phyloP scores from a whole-genome alignment of 2,797 vertebrate species.

The Orestias chungarensis region DNA sequence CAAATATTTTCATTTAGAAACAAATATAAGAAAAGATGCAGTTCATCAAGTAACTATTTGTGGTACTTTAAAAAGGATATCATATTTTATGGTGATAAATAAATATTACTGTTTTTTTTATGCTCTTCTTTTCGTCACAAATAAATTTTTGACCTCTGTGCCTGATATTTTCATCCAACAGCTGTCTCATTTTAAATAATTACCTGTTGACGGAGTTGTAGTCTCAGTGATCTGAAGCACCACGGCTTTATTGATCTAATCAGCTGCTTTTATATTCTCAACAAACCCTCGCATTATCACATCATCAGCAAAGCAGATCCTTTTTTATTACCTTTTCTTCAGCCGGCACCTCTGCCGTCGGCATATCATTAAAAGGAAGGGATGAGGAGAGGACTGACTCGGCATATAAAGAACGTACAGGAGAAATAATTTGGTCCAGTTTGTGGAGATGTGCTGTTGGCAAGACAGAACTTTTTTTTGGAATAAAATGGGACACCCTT shows the following conservation, averaged over 20 bases:
- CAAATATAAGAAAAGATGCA: too few species aligned
- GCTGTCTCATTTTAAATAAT: constrained; percentile 29
- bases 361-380: constrained; percentile 4
- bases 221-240: constrained; percentile 1
- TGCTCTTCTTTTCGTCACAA: constrained; percentile 16
- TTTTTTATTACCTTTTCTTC: constrained; percentile 45
- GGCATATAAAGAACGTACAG: constrained; percentile 11
- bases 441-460: constrained; percentile 8
- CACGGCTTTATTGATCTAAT: constrained; percentile 30
- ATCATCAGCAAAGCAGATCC: constrained; percentile 29
- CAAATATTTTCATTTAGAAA: too few species aligned
- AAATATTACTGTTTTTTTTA: constrained; percentile 11
- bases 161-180: constrained; percentile 11
- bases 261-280: constrained; percentile 7
- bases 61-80: constrained; percentile 11
- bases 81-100: constrained; percentile 6
- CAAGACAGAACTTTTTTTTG: neutral
- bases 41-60: constrained; percentile 15
- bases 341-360: constrained; percentile 13
- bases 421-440: constrained; percentile 15
- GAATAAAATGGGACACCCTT: constrained; percentile 14
- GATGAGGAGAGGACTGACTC: constrained; percentile 7
- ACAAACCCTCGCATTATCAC: constrained; percentile 27
- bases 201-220: constrained; percentile 8
- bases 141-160: constrained; percentile 15